These are phyloP conservation scores for Pachycephus smyrnensis DNA, from an alignment of 2,888 invertebrate genomes.

Conservation along the genomic window DNA sequence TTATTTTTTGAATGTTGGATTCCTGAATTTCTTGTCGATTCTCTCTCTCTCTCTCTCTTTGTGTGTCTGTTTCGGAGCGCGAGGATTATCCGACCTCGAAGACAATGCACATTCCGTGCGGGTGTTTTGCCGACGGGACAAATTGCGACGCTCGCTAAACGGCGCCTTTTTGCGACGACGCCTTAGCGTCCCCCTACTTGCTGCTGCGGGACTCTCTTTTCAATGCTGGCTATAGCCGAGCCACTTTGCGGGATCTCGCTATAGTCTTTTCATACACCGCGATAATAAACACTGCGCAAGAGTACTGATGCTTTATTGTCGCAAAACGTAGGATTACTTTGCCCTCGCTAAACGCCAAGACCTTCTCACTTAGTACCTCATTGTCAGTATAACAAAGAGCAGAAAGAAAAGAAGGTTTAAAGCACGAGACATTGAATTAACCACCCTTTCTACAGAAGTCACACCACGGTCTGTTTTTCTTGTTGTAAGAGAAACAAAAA, in stretches of 20 bases:
- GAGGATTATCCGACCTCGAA: slow-evolving; percentile 27
- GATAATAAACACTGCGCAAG: background rate
- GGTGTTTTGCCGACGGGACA: slow-evolving; percentile 62
- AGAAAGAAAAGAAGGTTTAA: background rate
- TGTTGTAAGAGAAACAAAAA: background rate
- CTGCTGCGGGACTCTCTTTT: slow-evolving; percentile 6
- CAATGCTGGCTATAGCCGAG: background rate
- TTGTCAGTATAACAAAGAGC: background rate
- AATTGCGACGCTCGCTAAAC: slow-evolving; percentile 64
- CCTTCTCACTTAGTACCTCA: background rate
- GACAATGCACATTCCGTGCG: slow-evolving; percentile 61
- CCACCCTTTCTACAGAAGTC: background rate
- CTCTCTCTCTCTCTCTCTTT: background rate
- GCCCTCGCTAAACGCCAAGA: background rate
- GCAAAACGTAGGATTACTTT: background rate
- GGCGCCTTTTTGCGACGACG: slow-evolving; percentile 54
- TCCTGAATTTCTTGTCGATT: background rate
- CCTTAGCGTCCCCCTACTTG: slow-evolving; percentile 34
- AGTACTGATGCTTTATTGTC: background rate
- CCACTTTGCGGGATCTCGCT: background rate
- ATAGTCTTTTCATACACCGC: background rate
- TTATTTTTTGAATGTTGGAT: background rate
- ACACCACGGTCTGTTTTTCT: background rate
- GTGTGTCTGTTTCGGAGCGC: background rate
- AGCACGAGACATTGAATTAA: background rate